Percentiles rank a stretch among this genome's conserved stretches.
Conservation (phyloP, 2,888 invertebrate species). For the Dryobotodes eremita region DNA sequence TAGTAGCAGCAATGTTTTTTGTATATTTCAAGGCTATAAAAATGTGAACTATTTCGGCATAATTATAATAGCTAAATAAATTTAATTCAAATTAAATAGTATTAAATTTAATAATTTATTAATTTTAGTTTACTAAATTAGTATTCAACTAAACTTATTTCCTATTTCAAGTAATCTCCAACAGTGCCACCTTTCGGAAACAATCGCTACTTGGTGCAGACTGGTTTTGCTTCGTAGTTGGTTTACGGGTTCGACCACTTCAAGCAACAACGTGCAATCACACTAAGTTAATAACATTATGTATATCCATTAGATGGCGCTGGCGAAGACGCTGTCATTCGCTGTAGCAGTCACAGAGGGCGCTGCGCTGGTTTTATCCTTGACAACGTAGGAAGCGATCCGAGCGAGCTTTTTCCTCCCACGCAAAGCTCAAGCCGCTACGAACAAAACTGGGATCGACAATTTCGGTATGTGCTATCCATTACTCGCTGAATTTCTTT, state of each 20-base stretch:
- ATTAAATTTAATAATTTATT: no score
- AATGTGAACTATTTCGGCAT: background rate
- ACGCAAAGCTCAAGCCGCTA: conserved; percentile 59
- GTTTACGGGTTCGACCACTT: background rate
- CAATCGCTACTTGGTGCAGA: background rate
- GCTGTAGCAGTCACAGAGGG: conserved; percentile 63
- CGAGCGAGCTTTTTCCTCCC: conserved; percentile 73
- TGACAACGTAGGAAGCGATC: conserved; percentile 48
- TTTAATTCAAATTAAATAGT: no score
- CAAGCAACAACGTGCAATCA: background rate
- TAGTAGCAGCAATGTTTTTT: background rate
- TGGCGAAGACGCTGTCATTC: conserved; percentile 42
- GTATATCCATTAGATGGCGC: conserved; percentile 73
- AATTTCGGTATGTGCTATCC: conserved; percentile 57
- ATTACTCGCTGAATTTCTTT: conserved; percentile 66
- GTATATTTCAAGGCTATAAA: background rate
- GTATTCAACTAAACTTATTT: background rate
- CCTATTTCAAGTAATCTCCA: background rate
- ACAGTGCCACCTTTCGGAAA: conserved; percentile 44
- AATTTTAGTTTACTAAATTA: no score
- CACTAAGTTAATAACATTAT: background rate
- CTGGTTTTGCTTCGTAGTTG: background rate
- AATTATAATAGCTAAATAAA: background rate
- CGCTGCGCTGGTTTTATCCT: conserved; percentile 59
- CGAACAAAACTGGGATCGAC: conserved; percentile 7